Evolutionary conservation across 2,113 vertebrate genomes (phyloP).

Genomic region (Scortum barcoo): DNA sequence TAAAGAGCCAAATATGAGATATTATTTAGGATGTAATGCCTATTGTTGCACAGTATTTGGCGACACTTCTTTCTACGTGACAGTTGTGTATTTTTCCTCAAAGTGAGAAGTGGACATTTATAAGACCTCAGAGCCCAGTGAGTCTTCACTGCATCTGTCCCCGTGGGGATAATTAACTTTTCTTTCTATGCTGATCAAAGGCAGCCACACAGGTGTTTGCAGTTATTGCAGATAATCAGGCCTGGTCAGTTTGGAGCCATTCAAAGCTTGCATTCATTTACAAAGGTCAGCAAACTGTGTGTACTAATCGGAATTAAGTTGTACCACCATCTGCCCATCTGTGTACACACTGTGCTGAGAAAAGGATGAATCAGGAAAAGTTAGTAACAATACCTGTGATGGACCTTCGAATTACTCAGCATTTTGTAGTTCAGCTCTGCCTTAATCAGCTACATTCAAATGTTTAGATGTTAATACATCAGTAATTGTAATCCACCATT

Average conservation of each 20-base stretch:
- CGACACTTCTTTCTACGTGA: neutral
- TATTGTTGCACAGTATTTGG: neutral
- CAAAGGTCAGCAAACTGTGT: neutral
- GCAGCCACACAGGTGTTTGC: no score
- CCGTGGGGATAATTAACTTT: neutral
- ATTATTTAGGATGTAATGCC: no score
- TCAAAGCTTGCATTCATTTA: neutral
- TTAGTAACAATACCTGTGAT: no score
- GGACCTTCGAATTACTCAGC: neutral
- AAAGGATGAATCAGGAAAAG: neutral
- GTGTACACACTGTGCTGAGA: neutral
- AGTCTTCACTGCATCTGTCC: neutral
- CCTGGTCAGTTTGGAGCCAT: no score
- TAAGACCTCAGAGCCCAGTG: neutral
- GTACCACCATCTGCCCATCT: neutral
- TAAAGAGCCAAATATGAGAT: neutral
- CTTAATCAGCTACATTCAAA: neutral
- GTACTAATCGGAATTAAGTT: no score
- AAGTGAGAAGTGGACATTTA: neutral
- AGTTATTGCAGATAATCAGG: no score
- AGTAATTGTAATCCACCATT: neutral
- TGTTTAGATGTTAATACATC: neutral
- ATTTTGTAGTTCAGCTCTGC: neutral
- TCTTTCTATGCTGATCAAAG: no score
- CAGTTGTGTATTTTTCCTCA: neutral